Evolutionary conservation across 2,888 invertebrate genomes (phyloP).

Genomic region (Noctua fimbriata): DNA sequence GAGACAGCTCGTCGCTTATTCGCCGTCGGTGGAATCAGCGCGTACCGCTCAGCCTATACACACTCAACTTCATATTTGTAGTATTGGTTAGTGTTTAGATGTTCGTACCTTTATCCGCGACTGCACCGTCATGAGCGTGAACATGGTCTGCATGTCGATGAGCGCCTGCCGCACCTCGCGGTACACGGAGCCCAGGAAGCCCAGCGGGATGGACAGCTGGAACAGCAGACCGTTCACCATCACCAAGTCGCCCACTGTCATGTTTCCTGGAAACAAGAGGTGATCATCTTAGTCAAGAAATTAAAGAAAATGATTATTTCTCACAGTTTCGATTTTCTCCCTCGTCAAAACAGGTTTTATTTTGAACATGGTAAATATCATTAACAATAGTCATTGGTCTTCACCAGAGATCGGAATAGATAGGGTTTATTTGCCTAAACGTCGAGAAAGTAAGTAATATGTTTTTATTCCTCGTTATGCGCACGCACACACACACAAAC

Average conservation of each 20-base stretch:
- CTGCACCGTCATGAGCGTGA: constrained; percentile 97
- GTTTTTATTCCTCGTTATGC: too few relatives aligned
- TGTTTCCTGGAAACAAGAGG: constrained; percentile 91
- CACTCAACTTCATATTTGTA: too few relatives aligned
- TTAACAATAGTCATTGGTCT: too few relatives aligned
- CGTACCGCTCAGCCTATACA: not conserved
- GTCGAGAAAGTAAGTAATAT: too few relatives aligned
- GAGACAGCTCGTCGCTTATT: not conserved
- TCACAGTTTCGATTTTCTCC: too few relatives aligned
- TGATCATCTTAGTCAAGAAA: not conserved
- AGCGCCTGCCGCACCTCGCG: constrained; percentile 98
- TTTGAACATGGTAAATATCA: too few relatives aligned
- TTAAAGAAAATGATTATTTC: too few relatives aligned
- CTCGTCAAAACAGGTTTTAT: too few relatives aligned
- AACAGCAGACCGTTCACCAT: constrained; percentile 99
- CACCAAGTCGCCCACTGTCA: constrained; percentile 99
- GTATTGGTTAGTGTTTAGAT: too few relatives aligned
- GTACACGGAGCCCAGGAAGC: constrained; percentile 99
- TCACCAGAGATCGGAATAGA: too few relatives aligned
- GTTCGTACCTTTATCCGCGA: constrained; percentile 92
- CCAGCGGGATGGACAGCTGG: constrained; percentile 98
- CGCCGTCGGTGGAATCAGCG: not conserved
- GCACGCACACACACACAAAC: too few relatives aligned
- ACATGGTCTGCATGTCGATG: constrained; percentile 99
- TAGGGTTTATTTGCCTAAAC: too few relatives aligned